A percentile compares a stretch with the other conserved stretches of the same genome.
Conservation (phyloP, 1,140 invertebrate genomes). For the Lycorma delicatula region DNA sequence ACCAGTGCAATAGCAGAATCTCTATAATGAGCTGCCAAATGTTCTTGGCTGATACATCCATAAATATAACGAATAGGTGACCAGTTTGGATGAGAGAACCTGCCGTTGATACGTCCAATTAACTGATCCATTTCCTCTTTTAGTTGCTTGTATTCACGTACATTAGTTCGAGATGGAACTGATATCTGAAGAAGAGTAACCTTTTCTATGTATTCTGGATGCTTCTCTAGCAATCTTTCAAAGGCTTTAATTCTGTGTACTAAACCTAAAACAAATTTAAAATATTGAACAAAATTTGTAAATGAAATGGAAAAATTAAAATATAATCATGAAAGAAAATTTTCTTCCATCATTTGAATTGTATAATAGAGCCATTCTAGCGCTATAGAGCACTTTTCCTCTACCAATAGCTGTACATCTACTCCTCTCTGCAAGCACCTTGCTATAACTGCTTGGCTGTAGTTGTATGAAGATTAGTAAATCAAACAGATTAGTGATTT, state of each 20-base stretch:
- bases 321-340: no score
- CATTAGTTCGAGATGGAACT: slow-evolving; percentile 83
- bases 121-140: slow-evolving; percentile 87
- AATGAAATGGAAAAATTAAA: no score
- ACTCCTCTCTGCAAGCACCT: no score
- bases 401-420: no score
- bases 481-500: no score
- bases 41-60: slow-evolving; percentile 77
- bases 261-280: slow-evolving; percentile 39
- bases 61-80: slow-evolving; percentile 86
- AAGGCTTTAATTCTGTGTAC: slow-evolving; percentile 76
- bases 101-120: slow-evolving; percentile 77
- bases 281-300: no score
- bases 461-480: no score
- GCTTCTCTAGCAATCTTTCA: slow-evolving; percentile 71
- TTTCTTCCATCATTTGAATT: background rate
- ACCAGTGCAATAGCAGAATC: slow-evolving; percentile 79
- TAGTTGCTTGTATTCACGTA: slow-evolving; percentile 82
- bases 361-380: background rate
- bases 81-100: slow-evolving; percentile 82
- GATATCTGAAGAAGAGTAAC: slow-evolving; percentile 74
- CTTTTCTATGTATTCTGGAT: slow-evolving; percentile 78
- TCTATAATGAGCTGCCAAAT: slow-evolving; percentile 74
- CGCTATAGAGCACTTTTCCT: no score
- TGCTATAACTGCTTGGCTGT: no score